Conservation (phyloP, 2,888 invertebrate genomes). For the Boloria selene region DNA sequence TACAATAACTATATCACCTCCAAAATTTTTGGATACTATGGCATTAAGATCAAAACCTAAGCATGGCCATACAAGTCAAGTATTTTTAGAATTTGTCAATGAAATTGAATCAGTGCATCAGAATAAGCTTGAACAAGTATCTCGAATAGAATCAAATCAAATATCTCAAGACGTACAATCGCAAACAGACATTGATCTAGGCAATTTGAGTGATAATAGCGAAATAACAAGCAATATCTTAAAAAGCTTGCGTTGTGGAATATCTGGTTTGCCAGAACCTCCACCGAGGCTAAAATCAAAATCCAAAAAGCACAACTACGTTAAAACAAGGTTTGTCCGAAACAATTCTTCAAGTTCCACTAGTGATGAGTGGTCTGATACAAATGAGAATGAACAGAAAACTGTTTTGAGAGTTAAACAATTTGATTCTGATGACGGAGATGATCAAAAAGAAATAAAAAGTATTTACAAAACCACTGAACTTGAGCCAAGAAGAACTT, state of each 20-base stretch:
- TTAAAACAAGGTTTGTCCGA: constrained; percentile 75
- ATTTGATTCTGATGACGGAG: constrained; percentile 77
- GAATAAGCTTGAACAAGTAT: constrained; percentile 38
- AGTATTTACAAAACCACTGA: constrained; percentile 55
- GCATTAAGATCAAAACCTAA: constrained; percentile 86
- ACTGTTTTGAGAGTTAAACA: constrained; percentile 72
- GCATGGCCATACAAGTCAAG: constrained; percentile 84
- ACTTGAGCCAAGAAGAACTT: constrained; percentile 83
- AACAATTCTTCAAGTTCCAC: constrained; percentile 75
- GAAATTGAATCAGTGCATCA: constrained; percentile 54
- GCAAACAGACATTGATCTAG: constrained; percentile 58
- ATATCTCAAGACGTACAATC: constrained; percentile 29
- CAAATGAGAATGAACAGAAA: constrained; percentile 74
- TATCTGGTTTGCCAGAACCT: constrained; percentile 75
- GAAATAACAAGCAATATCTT: constrained; percentile 72
- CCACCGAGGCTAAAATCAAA: constrained; percentile 72
- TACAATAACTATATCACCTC: constrained; percentile 72
- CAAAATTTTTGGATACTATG: constrained; percentile 91
- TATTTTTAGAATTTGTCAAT: constrained; percentile 78
- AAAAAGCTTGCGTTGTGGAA: constrained; percentile 66
- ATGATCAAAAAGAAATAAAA: constrained; percentile 52
- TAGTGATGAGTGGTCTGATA: constrained; percentile 79
- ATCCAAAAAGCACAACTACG: constrained; percentile 76
- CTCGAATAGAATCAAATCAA: constrained; percentile 30
- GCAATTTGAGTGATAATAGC: constrained; percentile 72